Evolutionary conservation across 2,797 vertebrate species (phyloP).

Genomic region (Allobates femoralis): DNA sequence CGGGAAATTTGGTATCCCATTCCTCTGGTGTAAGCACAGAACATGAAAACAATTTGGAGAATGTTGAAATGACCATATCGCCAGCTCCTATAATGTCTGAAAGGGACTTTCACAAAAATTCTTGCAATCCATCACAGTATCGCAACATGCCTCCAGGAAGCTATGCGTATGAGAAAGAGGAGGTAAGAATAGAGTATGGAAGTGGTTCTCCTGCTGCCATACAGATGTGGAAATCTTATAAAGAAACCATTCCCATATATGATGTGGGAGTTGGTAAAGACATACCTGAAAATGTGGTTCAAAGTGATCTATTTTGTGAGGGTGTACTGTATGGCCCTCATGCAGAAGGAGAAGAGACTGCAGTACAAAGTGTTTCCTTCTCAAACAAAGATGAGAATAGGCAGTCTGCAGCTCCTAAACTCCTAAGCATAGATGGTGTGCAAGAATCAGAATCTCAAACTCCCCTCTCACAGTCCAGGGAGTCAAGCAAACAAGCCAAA

Average conservation of each 20-base stretch:
- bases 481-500: slow-evolving; percentile 61
- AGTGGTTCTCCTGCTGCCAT: slow-evolving; percentile 71
- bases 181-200: slow-evolving; percentile 72
- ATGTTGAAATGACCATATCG: slow-evolving; percentile 65
- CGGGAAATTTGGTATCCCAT: slow-evolving; percentile 64
- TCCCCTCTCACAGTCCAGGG: slow-evolving; percentile 37
- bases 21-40: slow-evolving; percentile 67
- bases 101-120: slow-evolving; percentile 68
- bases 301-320: slow-evolving; percentile 68
- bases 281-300: slow-evolving; percentile 67
- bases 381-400: slow-evolving; percentile 67
- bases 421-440: slow-evolving; percentile 50
- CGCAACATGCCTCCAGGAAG: slow-evolving; percentile 69
- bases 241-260: slow-evolving; percentile 72
- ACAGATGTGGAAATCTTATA: slow-evolving; percentile 74
- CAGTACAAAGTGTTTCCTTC: slow-evolving; percentile 63
- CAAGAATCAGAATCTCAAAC: slow-evolving; percentile 64
- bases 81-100: slow-evolving; percentile 66
- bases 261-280: slow-evolving; percentile 69
- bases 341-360: slow-evolving; percentile 65
- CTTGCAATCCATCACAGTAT: slow-evolving; percentile 63
- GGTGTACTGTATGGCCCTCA: slow-evolving; percentile 65
- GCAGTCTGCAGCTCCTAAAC: slow-evolving; percentile 56
- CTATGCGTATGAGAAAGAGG: slow-evolving; percentile 73
- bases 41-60: slow-evolving; percentile 64